Conservation (phyloP, 2,113 vertebrate species). For the Charina bottae region DNA sequence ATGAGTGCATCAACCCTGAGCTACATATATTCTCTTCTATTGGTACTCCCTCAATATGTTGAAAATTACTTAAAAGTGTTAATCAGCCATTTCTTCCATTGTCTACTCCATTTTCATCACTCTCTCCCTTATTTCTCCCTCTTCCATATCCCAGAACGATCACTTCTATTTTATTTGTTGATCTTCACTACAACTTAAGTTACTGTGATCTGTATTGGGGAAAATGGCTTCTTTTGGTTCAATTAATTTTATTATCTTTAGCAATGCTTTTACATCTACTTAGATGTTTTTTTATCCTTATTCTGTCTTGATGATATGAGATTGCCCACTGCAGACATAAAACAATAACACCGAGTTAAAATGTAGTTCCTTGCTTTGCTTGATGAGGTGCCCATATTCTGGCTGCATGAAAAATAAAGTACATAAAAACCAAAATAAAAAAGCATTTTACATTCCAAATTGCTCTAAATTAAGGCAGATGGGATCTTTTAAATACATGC, state of each 20-base stretch:
- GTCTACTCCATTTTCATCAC: slow-evolving; percentile 11
- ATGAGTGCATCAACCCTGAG: too few species aligned
- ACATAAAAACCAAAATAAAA: slow-evolving; percentile 51
- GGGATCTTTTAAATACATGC: slow-evolving; percentile 61
- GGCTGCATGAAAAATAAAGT: slow-evolving; percentile 25
- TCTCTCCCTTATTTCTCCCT: background rate
- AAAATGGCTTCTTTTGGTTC: slow-evolving; percentile 50
- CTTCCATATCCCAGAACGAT: background rate
- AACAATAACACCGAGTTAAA: slow-evolving; percentile 63
- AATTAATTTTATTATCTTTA: slow-evolving; percentile 71
- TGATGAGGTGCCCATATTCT: slow-evolving; percentile 55
- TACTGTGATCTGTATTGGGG: slow-evolving; percentile 57
- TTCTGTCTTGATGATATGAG: slow-evolving; percentile 68
- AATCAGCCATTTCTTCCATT: slow-evolving; percentile 54
- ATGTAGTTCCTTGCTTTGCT: slow-evolving; percentile 51
- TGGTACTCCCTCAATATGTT: slow-evolving; percentile 49
- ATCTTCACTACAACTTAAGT: slow-evolving; percentile 55
- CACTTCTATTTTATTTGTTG: slow-evolving; percentile 59
- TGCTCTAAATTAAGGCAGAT: slow-evolving; percentile 59
- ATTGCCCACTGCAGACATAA: slow-evolving; percentile 58
- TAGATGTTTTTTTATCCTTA: slow-evolving; percentile 68
- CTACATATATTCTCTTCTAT: too few species aligned
- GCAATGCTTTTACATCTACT: slow-evolving; percentile 69
- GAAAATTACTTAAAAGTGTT: slow-evolving; percentile 63
- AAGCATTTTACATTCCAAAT: slow-evolving; percentile 56